Evolutionary conservation across 2,797 vertebrate genomes (phyloP), one percentile per base, ranked within the genome.

Genomic region (Clarias pachynema): DNA sequence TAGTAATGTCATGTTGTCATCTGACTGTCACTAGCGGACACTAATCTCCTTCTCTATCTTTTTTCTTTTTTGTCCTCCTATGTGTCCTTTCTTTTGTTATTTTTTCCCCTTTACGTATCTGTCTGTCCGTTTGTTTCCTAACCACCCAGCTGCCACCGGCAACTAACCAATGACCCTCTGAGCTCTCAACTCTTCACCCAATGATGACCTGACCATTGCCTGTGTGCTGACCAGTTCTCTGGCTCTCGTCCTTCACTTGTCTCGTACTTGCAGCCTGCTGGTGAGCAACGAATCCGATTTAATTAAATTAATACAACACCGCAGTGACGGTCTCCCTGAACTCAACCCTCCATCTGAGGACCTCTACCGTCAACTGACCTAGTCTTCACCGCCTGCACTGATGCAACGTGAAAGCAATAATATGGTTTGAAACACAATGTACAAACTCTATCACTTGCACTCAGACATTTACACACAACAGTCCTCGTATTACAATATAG

Each of bases 91-190:
- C 84, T 92, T 26, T 95, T 96, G 96, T 92, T 93, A 92, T 92
- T 94, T 94, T 92, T 94, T 94, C 93, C 94, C 95, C 91, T 94
- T 93, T 95, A 95, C 94, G 95, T 93, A 81, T 91, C 91, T 94
- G 94, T 92, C 92, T 94, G 94, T 95, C 90, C 86, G 89, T 91
- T 91, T 94, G 94, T 96, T 95, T 93, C 95, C 96, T 98, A 98
- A 98, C 98, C 97, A 95, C 96, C 97, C 97, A 99, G 98, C 98
- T 97, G 97, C 98, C 98, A 99, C 97, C 95, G 97, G 98, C 98
- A 98, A 99, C 98, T 99, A 99, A 99, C 98, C 98, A 97, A 98
- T 99, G 98, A 99, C 97, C 97, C 96, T 98, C 97, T 99, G 97
- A 99, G 97, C 97, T 98, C 97, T 99, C 97, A 99, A 97, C 97